These are phyloP conservation scores for Pollenia labialis DNA, from an alignment of 2,888 invertebrate species.

Conservation along the genomic window DNA sequence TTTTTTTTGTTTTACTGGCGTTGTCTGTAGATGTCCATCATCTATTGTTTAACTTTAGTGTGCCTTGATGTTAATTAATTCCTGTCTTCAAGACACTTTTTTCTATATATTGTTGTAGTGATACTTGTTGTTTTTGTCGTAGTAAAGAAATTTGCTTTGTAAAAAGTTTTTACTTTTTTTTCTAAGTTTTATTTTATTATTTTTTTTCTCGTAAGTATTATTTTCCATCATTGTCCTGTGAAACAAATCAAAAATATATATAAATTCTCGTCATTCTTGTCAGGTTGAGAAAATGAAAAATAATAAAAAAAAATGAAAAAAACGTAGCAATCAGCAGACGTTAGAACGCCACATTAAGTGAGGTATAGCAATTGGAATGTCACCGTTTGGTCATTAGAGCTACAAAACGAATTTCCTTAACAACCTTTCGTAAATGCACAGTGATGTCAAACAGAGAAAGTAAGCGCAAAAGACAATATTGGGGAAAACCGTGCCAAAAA, in stretches of 20 bases:
- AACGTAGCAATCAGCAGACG: constrained; percentile 55
- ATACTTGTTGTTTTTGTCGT: constrained; percentile 12
- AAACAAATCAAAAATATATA: constrained; percentile 69
- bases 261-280: constrained; percentile 67
- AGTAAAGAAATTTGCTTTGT: constrained; percentile 60
- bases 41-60: constrained; percentile 68
- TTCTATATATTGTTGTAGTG: constrained; percentile 28
- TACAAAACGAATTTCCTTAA: constrained; percentile 62
- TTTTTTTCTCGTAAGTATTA: constrained; percentile 48
- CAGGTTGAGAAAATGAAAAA: constrained; percentile 58
- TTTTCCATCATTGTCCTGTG: constrained; percentile 65
- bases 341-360: constrained; percentile 10
- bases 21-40: constrained; percentile 58
- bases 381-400: constrained; percentile 64
- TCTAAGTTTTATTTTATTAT: constrained; percentile 30
- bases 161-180: constrained; percentile 65
- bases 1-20: constrained; percentile 2
- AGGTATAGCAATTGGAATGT: constrained; percentile 53
- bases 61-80: constrained; percentile 82
- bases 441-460: constrained; percentile 3
- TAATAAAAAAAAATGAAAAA: neutral
- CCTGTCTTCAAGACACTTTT: constrained; percentile 82
- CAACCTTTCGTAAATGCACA: constrained; percentile 49
- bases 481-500: too few relatives aligned
- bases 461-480: too few relatives aligned